phyloP scores from a whole-genome alignment of 2,113 vertebrate species.

The Saguinus imperator region DNA sequence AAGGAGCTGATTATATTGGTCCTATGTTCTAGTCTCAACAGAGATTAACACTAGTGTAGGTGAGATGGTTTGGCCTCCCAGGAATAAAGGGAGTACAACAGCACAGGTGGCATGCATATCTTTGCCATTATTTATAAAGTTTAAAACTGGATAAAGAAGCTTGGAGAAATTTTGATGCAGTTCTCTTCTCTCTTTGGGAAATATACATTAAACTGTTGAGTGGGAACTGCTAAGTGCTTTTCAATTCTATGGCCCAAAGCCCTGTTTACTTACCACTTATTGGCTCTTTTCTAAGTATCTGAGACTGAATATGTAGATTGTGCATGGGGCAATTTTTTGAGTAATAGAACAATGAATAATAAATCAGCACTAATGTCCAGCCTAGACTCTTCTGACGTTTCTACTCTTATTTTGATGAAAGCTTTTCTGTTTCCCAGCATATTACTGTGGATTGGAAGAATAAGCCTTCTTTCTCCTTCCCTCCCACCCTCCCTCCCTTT shows the following conservation, averaged over 20 bases:
- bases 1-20: not conserved
- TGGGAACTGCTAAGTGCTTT: not conserved
- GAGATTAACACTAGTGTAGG: constrained; percentile 8
- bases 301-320: not conserved
- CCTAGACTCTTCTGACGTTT: not conserved
- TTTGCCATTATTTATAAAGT: not conserved
- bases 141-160: not conserved
- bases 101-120: not conserved
- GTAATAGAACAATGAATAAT: not conserved
- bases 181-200: not conserved
- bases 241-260: not conserved
- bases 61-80: not conserved
- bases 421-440: not conserved
- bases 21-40: not conserved
- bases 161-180: not conserved
- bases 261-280: not conserved
- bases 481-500: too few relatives aligned
- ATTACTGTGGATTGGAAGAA: not conserved
- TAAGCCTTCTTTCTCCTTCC: not conserved
- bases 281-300: not conserved
- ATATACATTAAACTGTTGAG: not conserved
- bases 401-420: not conserved
- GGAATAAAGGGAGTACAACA: not conserved
- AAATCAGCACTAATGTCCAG: not conserved
- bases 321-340: not conserved